Conservation (phyloP, 2,888 invertebrate genomes). For the Ichneumoninae sp. region DNA sequence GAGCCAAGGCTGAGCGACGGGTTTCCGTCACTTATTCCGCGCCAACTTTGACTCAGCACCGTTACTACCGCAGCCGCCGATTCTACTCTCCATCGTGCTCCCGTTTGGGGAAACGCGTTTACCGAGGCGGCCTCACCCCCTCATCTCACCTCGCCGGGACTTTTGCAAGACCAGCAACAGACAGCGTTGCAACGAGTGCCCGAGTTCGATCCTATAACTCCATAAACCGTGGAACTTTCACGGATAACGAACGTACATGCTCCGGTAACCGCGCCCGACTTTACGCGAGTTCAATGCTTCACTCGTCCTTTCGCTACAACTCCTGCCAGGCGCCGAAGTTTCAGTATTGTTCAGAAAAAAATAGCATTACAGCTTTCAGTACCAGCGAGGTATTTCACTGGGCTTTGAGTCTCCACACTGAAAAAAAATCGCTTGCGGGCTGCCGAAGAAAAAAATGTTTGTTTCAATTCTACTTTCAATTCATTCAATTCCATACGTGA, state of each 20-base stretch:
- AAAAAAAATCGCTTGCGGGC: too few species aligned
- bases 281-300: conserved; percentile 11
- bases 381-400: not conserved
- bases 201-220: conserved; percentile 31
- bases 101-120: conserved; percentile 54
- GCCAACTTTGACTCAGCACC: conserved; percentile 52
- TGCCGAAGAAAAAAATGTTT: too few species aligned
- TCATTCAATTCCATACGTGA: too few species aligned
- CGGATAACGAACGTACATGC: conserved; percentile 40
- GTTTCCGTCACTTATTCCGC: conserved; percentile 67
- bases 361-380: too few species aligned
- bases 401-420: not conserved
- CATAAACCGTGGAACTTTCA: conserved; percentile 39
- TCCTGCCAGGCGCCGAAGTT: not conserved
- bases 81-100: conserved; percentile 21
- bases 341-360: not conserved
- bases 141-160: conserved; percentile 30
- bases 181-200: conserved; percentile 35
- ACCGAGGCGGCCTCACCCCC: conserved; percentile 20
- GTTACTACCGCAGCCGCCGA: conserved; percentile 50
- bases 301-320: conserved; percentile 12
- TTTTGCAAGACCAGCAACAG: conserved; percentile 59
- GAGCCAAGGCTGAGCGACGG: conserved; percentile 44
- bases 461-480: too few species aligned
- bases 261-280: conserved; percentile 33